Conservation (phyloP, 1,140 invertebrate species). For the Rhynchophorus ferrugineus region DNA sequence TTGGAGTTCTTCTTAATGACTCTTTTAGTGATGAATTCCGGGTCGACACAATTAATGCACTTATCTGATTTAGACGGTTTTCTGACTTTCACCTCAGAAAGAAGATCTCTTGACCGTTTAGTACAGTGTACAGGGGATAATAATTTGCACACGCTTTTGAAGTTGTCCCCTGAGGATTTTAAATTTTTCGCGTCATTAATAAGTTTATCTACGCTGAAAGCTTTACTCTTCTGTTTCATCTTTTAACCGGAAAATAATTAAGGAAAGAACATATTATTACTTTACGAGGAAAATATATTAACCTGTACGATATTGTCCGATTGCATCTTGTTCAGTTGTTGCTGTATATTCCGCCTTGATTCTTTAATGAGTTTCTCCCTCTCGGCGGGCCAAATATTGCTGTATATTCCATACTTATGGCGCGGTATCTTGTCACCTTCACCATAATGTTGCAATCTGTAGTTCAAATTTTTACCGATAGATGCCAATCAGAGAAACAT, state of each 20-base stretch:
- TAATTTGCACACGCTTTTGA: slow-evolving; percentile 18
- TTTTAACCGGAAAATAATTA: slow-evolving; percentile 1
- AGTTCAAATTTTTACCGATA: slow-evolving; percentile 1
- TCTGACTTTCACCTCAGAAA: background rate
- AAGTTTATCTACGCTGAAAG: slow-evolving; percentile 3
- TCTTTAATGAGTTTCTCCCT: slow-evolving; percentile 28
- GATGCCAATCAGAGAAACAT: background rate
- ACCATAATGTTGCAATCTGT: slow-evolving; percentile 38
- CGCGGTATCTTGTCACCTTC: slow-evolving; percentile 38
- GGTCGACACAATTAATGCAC: slow-evolving; percentile 1
- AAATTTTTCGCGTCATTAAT: slow-evolving; percentile 6
- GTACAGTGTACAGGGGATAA: slow-evolving; percentile 14
- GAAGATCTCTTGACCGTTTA: background rate
- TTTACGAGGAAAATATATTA: background rate
- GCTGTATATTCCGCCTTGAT: slow-evolving; percentile 21
- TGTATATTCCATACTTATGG: slow-evolving; percentile 44
- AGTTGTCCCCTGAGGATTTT: slow-evolving; percentile 3
- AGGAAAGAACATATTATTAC: background rate
- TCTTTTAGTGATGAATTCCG: too few species aligned
- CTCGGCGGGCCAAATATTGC: slow-evolving; percentile 34
- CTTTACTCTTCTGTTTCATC: slow-evolving; percentile 8
- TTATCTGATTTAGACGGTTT: slow-evolving; percentile 4
- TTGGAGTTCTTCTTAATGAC: slow-evolving; percentile 1
- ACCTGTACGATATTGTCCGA: slow-evolving; percentile 11
- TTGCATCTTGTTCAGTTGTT: slow-evolving; percentile 11